phyloP scores from a whole-genome alignment of 1,140 invertebrate genomes.

The Mercenaria mercenaria region DNA sequence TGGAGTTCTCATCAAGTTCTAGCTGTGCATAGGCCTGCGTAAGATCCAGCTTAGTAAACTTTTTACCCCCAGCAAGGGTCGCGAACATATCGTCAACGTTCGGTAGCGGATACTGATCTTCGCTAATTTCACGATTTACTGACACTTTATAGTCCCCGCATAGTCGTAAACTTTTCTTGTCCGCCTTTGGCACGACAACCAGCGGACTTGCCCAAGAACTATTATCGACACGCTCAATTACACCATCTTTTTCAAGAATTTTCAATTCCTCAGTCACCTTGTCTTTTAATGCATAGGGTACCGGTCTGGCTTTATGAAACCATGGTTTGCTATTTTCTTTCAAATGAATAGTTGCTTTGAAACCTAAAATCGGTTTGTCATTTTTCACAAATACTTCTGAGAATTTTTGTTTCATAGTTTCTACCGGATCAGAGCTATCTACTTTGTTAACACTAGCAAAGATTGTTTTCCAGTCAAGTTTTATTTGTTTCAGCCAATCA shows the following conservation, averaged over 20 bases:
- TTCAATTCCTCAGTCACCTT: background rate
- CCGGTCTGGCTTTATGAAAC: background rate
- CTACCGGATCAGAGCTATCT: background rate
- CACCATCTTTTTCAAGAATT: background rate
- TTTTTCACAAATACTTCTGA: background rate
- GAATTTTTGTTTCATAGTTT: background rate
- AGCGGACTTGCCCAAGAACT: constrained; percentile 87
- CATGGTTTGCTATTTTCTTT: background rate
- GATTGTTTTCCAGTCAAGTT: constrained; percentile 50
- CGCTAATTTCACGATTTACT: constrained; percentile 73
- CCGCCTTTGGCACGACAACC: constrained; percentile 77
- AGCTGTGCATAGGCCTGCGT: constrained; percentile 79
- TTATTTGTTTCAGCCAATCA: constrained; percentile 49
- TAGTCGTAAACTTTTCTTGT: constrained; percentile 28
- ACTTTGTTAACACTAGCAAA: background rate
- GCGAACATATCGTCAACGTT: constrained; percentile 65
- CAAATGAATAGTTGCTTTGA: background rate
- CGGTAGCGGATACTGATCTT: constrained; percentile 63
- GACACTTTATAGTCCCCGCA: constrained; percentile 66
- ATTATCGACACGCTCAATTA: constrained; percentile 62
- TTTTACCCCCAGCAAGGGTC: constrained; percentile 64
- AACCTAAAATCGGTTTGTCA: constrained; percentile 17
- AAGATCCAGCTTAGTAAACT: constrained; percentile 80
- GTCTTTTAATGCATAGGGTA: constrained; percentile 19
- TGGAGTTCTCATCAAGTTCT: constrained; percentile 75